Evolutionary conservation across 2,113 vertebrate species (phyloP).

Genomic region (Emydura subglobosa): DNA sequence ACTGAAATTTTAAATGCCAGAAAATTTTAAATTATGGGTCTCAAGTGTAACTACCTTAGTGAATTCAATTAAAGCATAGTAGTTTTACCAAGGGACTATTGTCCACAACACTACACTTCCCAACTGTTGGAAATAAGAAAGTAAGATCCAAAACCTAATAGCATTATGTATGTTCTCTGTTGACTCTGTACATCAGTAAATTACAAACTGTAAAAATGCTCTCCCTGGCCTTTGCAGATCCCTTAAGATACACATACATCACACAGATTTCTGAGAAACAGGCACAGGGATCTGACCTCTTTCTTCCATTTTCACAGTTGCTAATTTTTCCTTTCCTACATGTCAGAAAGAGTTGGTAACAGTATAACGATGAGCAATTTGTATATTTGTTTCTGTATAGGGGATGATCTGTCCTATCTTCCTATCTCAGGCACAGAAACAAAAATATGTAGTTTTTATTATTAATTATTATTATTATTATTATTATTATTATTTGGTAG

Average conservation of each 20-base stretch:
- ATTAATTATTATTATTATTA: background rate
- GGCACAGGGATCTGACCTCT: background rate
- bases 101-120: background rate
- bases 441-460: background rate
- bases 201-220: background rate
- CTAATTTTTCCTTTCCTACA: background rate
- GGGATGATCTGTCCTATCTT: background rate
- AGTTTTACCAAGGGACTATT: background rate
- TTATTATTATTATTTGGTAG: background rate
- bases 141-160: background rate
- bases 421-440: background rate
- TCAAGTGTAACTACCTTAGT: background rate
- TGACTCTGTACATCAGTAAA: background rate
- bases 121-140: background rate
- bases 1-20: background rate
- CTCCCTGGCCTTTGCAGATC: background rate
- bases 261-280: background rate
- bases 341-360: background rate
- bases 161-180: background rate
- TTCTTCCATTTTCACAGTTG: background rate
- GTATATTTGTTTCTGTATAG: background rate
- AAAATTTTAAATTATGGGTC: background rate
- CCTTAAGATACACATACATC: background rate
- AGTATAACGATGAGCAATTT: background rate
- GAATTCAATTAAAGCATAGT: background rate